Percentiles rank a stretch among this genome's conserved stretches.
phyloP scores from a whole-genome alignment of 2,113 vertebrate genomes.

The Aviceda subcristata region DNA sequence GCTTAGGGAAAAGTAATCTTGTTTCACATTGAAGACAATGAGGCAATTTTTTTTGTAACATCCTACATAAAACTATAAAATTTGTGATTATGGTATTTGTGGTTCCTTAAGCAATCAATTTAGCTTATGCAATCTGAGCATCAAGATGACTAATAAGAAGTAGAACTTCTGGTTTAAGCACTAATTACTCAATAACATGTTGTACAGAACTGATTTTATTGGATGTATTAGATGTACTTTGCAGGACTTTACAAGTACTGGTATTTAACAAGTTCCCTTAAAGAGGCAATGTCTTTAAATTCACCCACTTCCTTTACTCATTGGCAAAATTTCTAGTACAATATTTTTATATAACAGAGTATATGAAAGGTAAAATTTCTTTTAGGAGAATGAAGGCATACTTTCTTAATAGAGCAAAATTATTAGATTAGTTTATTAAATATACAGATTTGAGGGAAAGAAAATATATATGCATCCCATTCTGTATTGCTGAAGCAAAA shows the following conservation, averaged over 20 bases:
- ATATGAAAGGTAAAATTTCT: background rate
- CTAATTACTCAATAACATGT: constrained; percentile 10
- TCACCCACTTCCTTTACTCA: background rate
- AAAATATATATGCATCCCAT: background rate
- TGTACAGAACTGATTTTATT: background rate
- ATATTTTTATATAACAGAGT: background rate
- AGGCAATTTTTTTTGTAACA: constrained; percentile 12
- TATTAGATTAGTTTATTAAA: background rate
- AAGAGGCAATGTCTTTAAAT: background rate
- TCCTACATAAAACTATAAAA: constrained; percentile 3
- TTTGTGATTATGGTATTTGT: constrained; percentile 22
- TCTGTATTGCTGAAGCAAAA: background rate
- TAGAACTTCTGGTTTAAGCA: constrained; percentile 6
- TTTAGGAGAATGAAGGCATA: background rate
- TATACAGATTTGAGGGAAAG: background rate
- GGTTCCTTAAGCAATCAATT: constrained; percentile 41
- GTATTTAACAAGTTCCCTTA: background rate
- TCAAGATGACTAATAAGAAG: background rate
- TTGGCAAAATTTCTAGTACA: background rate
- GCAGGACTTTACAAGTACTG: background rate
- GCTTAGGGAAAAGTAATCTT: constrained; percentile 33
- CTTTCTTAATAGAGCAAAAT: background rate
- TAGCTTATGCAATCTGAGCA: background rate
- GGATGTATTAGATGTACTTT: background rate
- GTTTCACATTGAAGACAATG: constrained; percentile 12